Evolutionary conservation across 2,888 invertebrate genomes (phyloP).

Genomic region (Drosophila incognita): DNA sequence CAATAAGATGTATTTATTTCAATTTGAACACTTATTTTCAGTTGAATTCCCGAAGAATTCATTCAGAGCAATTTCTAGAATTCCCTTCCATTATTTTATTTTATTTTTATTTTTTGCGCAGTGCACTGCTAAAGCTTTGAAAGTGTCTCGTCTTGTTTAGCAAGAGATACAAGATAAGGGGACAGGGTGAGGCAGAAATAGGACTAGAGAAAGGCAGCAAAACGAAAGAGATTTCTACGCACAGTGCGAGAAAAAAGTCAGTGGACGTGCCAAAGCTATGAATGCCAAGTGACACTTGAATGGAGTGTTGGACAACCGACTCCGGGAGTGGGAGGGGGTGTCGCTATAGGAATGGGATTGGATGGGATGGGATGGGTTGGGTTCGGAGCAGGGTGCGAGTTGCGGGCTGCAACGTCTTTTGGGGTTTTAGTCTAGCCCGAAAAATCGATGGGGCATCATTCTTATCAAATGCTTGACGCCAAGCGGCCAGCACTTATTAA

Average conservation of each 20-base stretch:
- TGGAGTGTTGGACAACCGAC: slow-evolving; percentile 54
- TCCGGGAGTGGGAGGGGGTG: not conserved
- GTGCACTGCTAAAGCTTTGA: slow-evolving; percentile 42
- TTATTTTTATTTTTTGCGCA: slow-evolving; percentile 17
- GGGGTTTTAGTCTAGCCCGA: slow-evolving; percentile 11
- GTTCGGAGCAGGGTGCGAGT: not conserved
- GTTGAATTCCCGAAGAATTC: slow-evolving; percentile 19
- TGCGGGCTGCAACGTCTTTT: slow-evolving; percentile 14
- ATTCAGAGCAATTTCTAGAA: not conserved
- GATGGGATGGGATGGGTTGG: not conserved
- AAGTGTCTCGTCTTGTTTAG: slow-evolving; percentile 54
- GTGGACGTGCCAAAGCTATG: slow-evolving; percentile 63
- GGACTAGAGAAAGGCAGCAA: slow-evolving; percentile 15
- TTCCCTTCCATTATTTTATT: not conserved
- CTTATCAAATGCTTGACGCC: slow-evolving; percentile 43
- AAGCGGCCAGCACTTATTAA: slow-evolving; percentile 64
- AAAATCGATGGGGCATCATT: slow-evolving; percentile 72
- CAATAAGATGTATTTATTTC: not conserved
- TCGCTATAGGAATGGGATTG: not conserved
- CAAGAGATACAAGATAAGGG: slow-evolving; percentile 28
- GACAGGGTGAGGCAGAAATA: not conserved
- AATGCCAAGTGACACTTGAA: slow-evolving; percentile 68
- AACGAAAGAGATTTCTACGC: slow-evolving; percentile 43
- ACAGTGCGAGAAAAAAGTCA: slow-evolving; percentile 62
- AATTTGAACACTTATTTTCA: slow-evolving; percentile 9